Evolutionary conservation across 2,888 invertebrate species (phyloP).

Genomic region (Lydus trimaculatus): DNA sequence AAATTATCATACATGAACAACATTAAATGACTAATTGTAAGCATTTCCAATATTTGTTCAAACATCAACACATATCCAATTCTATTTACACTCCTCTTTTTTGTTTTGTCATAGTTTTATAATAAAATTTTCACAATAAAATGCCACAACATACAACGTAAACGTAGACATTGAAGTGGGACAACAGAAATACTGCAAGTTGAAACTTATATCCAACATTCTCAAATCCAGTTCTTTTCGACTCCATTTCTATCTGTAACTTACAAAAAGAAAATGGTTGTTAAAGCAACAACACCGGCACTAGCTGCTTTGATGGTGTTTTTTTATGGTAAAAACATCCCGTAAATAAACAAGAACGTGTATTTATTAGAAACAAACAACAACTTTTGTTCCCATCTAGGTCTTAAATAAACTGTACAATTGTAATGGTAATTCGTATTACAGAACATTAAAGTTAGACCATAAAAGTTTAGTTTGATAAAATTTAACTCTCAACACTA

Average conservation of each 20-base stretch:
- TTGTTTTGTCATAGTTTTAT: not conserved
- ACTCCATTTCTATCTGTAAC: not conserved
- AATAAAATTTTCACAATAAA: constrained; percentile 6
- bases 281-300: not conserved
- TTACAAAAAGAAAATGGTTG: not conserved
- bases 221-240: not conserved
- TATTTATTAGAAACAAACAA: not conserved
- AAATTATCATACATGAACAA: constrained; percentile 9
- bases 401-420: not conserved
- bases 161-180: not conserved
- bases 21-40: constrained; percentile 12
- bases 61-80: not conserved
- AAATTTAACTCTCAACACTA: not conserved
- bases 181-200: not conserved
- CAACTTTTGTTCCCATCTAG: not conserved
- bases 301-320: not conserved
- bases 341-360: not conserved
- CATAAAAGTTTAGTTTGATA: not conserved
- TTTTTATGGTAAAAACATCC: not conserved
- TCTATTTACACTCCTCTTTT: not conserved
- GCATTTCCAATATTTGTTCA: not conserved
- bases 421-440: not conserved
- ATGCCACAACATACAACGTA: constrained; percentile 7
- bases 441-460: not conserved
- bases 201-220: not conserved